Base-by-base conservation (phyloP, 1,140 invertebrate genomes). In the Drosophila tristis region DNA sequence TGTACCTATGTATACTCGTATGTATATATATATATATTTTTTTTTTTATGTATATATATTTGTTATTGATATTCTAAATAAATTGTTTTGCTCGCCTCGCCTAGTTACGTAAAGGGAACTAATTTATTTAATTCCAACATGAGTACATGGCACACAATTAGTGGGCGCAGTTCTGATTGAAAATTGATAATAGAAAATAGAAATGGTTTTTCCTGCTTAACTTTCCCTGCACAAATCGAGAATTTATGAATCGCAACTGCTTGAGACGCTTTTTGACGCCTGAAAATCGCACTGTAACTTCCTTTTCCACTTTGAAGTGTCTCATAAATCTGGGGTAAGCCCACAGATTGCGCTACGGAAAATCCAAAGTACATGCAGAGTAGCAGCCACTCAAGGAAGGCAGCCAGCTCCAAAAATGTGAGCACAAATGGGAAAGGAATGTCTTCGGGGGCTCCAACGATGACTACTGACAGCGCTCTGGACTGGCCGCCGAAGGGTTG, bases 281-380 rank as follows among this genome's bases (percentile, higher is more conserved):
- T 0, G 29, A 8, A 50, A 66, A 25, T 51, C 5, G 61, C 47
- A 1, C n/a, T 13, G 25, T 26, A 35, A 8, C 35, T 65, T 20
- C 47, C 47, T 35, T 31, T 13, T 29, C 35, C 35, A 39, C 31
- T 39, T n/a, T 54, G 16, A 20, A 53, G 61, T 2, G 26, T 23
- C 16, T 26, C 25, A 65, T 66, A 66, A 66, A 66, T 66, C 61
- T n/a, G 64, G 50, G 64, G 35, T 44, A 65, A 66, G 65, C 61
- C 64, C 64, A 66, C 5, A 66, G 63, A 66, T 65, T 65, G 62
- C 2, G 13, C 11, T 2, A 4, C 16, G 63, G 63, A 44, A 66
- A 66, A 51, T 44, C 61, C 64, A 53, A 13, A 39, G 35, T 39
- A 39, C 35, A 2, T 25, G 13, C n/a, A 2, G 25, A 8, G 8